phyloP scores from a whole-genome alignment of 2,113 vertebrate genomes.

The Grus americana region DNA sequence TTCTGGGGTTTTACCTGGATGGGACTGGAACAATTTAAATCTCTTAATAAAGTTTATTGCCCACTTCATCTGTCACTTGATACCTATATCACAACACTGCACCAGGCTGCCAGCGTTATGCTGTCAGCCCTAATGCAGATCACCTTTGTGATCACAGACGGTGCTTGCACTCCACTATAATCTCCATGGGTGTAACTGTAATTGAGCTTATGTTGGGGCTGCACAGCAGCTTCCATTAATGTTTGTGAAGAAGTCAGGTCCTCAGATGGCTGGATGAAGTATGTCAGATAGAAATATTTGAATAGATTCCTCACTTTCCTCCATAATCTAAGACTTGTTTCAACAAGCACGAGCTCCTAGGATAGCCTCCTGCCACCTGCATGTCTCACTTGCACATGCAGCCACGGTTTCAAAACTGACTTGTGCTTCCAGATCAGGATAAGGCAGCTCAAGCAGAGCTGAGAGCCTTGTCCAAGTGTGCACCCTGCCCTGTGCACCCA shows the following conservation, averaged over 20 bases:
- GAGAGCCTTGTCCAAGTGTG: background rate
- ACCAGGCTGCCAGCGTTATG: background rate
- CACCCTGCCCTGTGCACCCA: background rate
- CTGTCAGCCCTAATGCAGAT: background rate
- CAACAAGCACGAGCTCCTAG: background rate
- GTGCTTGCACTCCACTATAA: background rate
- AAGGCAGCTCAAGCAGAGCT: background rate
- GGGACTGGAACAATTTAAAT: background rate
- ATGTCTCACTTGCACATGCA: background rate
- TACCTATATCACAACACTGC: background rate
- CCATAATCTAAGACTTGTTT: background rate
- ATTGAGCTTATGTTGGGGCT: background rate
- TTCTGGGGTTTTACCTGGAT: background rate
- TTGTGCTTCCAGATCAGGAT: background rate
- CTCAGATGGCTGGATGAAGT: background rate
- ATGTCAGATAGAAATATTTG: background rate
- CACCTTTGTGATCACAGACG: background rate
- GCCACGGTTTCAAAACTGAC: background rate
- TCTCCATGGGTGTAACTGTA: background rate
- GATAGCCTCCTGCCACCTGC: background rate
- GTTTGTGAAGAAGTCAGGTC: background rate
- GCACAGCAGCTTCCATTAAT: background rate
- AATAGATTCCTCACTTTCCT: background rate
- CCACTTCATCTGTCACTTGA: background rate
- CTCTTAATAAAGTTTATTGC: background rate